phyloP scores from a whole-genome alignment of 2,888 invertebrate genomes.

The Strigamia transsilvanica region DNA sequence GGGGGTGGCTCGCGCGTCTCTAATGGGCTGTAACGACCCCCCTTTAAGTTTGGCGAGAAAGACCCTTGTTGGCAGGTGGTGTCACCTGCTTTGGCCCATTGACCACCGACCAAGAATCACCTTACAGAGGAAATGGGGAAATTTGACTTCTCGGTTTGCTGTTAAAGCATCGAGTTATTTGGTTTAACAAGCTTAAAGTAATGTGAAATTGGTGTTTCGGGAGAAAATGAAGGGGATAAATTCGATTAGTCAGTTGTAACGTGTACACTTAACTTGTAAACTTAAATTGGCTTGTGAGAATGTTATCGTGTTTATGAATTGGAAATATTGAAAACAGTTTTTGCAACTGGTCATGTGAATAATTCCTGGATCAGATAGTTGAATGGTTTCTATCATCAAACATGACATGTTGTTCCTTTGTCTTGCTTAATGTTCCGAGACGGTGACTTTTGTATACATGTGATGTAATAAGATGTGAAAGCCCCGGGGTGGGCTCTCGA shows the following conservation, averaged over 20 bases:
- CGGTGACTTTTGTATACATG: constrained; percentile 1
- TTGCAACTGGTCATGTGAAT: neutral
- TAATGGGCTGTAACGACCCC: constrained; percentile 21
- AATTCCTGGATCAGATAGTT: neutral
- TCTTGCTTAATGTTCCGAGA: neutral
- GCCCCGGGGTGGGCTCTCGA: constrained; percentile 25
- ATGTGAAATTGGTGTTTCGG: neutral
- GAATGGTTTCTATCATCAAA: neutral
- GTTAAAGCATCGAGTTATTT: neutral
- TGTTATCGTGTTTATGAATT: neutral
- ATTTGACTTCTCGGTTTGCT: constrained; percentile 26
- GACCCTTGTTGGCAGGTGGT: constrained; percentile 23
- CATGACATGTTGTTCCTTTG: constrained; percentile 2
- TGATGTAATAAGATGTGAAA: constrained; percentile 26
- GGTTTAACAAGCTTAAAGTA: neutral
- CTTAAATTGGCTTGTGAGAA: no score
- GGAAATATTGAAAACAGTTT: neutral
- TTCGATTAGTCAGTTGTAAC: neutral
- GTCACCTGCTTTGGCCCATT: constrained; percentile 30
- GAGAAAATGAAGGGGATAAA: neutral
- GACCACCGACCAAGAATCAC: constrained; percentile 16
- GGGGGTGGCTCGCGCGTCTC: constrained; percentile 26
- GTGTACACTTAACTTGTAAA: neutral
- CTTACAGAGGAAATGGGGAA: constrained; percentile 26
- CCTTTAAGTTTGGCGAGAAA: constrained; percentile 20